Conservation (phyloP, 2,113 vertebrate genomes). For the Serinus canaria region DNA sequence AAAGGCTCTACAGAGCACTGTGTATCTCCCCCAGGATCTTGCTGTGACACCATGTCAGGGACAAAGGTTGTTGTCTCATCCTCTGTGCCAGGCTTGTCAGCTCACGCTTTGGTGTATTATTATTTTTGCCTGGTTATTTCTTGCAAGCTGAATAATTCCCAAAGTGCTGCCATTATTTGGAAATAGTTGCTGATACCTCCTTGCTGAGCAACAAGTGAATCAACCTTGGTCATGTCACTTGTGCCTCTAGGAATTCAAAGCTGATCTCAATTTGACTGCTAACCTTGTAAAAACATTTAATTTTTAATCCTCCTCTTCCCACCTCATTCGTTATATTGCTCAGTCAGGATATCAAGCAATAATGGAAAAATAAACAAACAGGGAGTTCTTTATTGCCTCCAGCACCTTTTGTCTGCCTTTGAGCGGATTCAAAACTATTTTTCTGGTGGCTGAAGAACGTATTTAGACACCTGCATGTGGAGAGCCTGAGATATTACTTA, state of each 20-base stretch:
- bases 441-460: neutral
- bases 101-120: neutral
- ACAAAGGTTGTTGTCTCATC: neutral
- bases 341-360: neutral
- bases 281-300: neutral
- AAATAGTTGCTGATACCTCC: neutral
- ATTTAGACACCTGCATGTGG: neutral
- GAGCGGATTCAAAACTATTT: neutral
- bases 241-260: neutral
- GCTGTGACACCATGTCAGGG: neutral
- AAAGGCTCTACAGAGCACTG: neutral
- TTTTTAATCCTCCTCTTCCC: neutral
- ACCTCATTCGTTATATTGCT: conserved; percentile 12
- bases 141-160: neutral
- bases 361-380: conserved; percentile 39
- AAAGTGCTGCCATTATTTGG: neutral
- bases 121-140: conserved; percentile 7
- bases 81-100: conserved; percentile 5
- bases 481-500: neutral
- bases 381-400: neutral
- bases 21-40: neutral
- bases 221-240: neutral
- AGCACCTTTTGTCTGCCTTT: neutral
- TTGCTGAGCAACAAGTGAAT: neutral
- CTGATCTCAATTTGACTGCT: neutral